Base-by-base conservation (phyloP, 2,113 vertebrate genomes). In the Ancistrus triradiatus region DNA sequence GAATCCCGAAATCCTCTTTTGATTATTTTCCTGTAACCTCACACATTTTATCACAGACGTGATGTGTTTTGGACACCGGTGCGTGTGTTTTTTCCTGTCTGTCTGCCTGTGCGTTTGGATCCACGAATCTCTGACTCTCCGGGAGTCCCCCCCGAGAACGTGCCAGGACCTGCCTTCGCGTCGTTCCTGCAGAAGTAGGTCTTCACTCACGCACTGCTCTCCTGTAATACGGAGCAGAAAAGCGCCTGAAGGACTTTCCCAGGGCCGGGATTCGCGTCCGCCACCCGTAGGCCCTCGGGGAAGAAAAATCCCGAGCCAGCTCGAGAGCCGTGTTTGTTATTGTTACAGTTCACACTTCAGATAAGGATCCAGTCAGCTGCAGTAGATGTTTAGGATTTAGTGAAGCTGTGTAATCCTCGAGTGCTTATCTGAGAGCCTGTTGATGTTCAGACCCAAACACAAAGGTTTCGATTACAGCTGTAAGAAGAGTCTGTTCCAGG, bases 241-340 rank as follows among this genome's bases (percentile, higher is more conserved):
- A 42, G 15, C 52, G 75, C 55, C 15, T 13, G 17, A 77, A 68
- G 51, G 55, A 69, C 59, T 83, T 87, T 87, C 83, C 79, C 77
- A 85, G 77, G 70, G n/a, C n/a, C 43, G 76, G 70, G 14, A 3
- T 27, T 42, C 35, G 11, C 15, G 15, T 2, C 76, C 47, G 63
- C 43, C 53, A 77, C 79, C 71, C 69, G 77, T 69, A 80, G 79
- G 72, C 77, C 53, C 50, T 25, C n/a, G n/a, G 25, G 48, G 25
- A 18, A n/a, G 17, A 21, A 52, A 63, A 51, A 49, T 63, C 13
- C 52, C 35, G 31, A 61, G 22, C 46, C 31, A 19, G 64, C 25
- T 27, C 24, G 27, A 35, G 63, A 40, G 42, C 18, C 14, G 3
- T 35, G 57, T 15, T 50, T 50, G 35, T 67, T 62, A 58, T 70